Evolutionary conservation across 2,888 invertebrate species (phyloP), one percentile per base, ranked within the genome.

Genomic region (Campoplex nolae): DNA sequence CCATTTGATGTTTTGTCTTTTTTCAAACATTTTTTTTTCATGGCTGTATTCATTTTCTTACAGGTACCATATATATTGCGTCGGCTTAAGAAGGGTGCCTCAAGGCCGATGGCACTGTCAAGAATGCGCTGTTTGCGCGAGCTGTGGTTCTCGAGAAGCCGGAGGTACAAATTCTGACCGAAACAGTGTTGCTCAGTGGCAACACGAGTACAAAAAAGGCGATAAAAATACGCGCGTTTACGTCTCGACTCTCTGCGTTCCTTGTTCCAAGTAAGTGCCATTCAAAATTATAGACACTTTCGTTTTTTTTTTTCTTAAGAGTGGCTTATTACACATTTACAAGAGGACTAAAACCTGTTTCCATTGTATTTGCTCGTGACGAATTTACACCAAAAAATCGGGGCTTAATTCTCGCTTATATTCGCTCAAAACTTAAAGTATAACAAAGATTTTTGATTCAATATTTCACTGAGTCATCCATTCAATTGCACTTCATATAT

Each of bases 81-180:
- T 98, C 80, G 98, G 98, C 8, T 95, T 98, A 67, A 95, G 96
- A 86, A 95, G 96, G 87, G 97, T 98, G 91, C 98, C 98, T 6
- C 96, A 96, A 88, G 98, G 98, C 56, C 96, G 98, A 74, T 99
- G 98, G 98, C 97, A 98, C 93, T 99, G 99, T 94, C 96, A 96
- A 84, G 96, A 97, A 90, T 98, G 98, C 93, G 96, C 97, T 11
- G 95, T 97, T 80, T 97, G 96, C 88, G 95, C 95, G 18, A 95
- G 95, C 18, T 96, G 96, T 89, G 95, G 95, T 1, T 93, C 94
- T 1, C 94, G 94, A 58, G 95, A 95, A 79, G 95, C 96, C 1
- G 94, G 94, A 9, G 95, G 95, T 42, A 92, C 94, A 1, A 95
- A 95, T 86, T 93, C 94, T 1, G 94, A 94, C 32, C 91, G 93